phyloP scores from a whole-genome alignment of 23 tunicate genomes.

The Aplidium turbinatum region DNA sequence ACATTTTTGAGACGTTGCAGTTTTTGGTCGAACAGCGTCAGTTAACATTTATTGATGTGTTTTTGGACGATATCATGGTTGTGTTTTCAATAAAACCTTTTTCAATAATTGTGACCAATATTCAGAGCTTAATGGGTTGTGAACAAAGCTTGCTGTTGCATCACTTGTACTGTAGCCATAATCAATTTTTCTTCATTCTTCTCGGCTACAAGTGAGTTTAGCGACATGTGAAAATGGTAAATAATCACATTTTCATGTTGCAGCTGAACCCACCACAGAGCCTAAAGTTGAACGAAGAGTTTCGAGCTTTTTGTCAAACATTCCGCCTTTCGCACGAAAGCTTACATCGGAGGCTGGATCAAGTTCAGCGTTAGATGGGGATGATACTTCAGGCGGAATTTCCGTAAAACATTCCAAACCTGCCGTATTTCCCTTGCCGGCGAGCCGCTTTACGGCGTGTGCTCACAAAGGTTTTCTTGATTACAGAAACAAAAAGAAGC shows the following conservation, averaged over 20 bases:
- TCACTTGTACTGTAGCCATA: too few species aligned
- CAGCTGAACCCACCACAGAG: background rate
- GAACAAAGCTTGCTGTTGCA: too few species aligned
- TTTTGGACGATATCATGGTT: too few species aligned
- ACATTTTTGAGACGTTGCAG: too few species aligned
- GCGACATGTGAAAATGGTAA: too few species aligned
- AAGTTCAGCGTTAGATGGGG: conserved; percentile 33
- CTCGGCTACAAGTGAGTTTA: too few species aligned
- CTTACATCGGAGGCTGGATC: conserved; percentile 4
- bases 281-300: background rate
- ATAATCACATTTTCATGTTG: background rate
- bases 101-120: too few species aligned
- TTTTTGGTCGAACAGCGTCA: too few species aligned
- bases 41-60: too few species aligned
- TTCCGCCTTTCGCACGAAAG: conserved; percentile 12
- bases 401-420: background rate
- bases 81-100: too few species aligned
- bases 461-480: conserved; percentile 70
- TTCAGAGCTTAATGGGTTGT: too few species aligned
- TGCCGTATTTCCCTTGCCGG: conserved; percentile 38
- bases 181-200: too few species aligned
- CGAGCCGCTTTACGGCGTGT: conserved; percentile 31
- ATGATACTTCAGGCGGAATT: background rate
- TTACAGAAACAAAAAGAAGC: conserved; percentile 67
- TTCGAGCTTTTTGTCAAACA: background rate